Evolutionary conservation across 2,113 vertebrate species (phyloP), one percentile per base, ranked within the genome.

Genomic region (Cyprinodon brontotheroides): DNA sequence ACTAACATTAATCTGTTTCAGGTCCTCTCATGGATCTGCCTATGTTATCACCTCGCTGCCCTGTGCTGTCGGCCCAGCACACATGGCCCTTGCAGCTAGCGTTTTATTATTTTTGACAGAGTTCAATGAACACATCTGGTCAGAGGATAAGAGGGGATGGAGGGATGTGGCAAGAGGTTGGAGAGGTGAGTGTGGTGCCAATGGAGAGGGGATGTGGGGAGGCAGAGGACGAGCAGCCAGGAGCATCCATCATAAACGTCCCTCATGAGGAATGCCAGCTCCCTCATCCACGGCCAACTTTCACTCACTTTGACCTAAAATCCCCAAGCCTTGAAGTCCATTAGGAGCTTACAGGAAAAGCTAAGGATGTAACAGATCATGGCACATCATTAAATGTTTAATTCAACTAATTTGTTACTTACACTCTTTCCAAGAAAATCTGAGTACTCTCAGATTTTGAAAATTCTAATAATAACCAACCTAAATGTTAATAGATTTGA

Each of bases 61-160:
- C 75, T 40, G 70, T 75, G 8, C 81, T 22, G 76, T 74, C 63
- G 61, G 80, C 79, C 77, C 65, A 1, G 43, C 10, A 57, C 47
- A 50, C 76, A 1, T 67, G 74, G 74, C 65, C 85, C 76, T 72
- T 65, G 75, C 78, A 86, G 81, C 81, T 70, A 90, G 94, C 83
- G 90, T 93, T 95, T 95, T 94, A 95, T 95, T 95, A 95, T 93
- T 92, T 84, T 90, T 95, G 95, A 96, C 95, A 95, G 94, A 93
- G 94, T 95, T 96, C 95, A 94, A 81, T 75, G 43, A 88, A 91
- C 94, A 95, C 95, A 96, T 96, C 96, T 96, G 95, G 93, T 94
- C 90, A 64, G 79, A 93, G 79, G 62, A 88, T 90, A 87, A 89
- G 90, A 85, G 84, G 87, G 68, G 86, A 88, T 72, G 85, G 79